A percentile compares a stretch with the other conserved stretches of the same genome.
These are phyloP conservation scores for Zalophus californianus DNA, from an alignment of 2,797 vertebrate genomes.

Conservation along the genomic window DNA sequence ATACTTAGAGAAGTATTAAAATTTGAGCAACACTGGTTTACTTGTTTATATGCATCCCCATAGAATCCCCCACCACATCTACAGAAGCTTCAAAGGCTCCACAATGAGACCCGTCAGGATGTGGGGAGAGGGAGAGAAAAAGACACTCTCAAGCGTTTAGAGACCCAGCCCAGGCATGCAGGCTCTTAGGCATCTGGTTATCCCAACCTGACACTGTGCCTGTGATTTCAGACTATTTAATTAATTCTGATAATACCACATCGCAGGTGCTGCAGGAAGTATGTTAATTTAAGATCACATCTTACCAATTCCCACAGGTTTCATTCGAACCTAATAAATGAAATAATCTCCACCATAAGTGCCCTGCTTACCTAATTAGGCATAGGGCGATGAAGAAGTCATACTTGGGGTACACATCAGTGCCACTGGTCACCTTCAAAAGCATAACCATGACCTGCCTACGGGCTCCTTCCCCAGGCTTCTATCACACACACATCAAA, in stretches of 20 bases:
- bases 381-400: not conserved
- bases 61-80: constrained; percentile 77
- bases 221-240: constrained; percentile 81
- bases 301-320: constrained; percentile 75
- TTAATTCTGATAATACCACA: constrained; percentile 84
- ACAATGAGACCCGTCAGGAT: constrained; percentile 61
- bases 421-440: constrained; percentile 75
- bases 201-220: constrained; percentile 74
- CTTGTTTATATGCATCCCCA: constrained; percentile 83
- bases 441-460: constrained; percentile 40
- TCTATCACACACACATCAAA: constrained; percentile 64
- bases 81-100: constrained; percentile 84
- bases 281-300: constrained; percentile 82
- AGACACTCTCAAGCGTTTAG: constrained; percentile 47
- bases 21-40: constrained; percentile 78
- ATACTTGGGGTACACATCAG: constrained; percentile 29
- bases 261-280: constrained; percentile 75
- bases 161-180: constrained; percentile 57
- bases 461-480: constrained; percentile 6
- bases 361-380: constrained; percentile 82
- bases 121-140: constrained; percentile 43
- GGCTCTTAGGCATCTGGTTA: constrained; percentile 80
- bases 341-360: constrained; percentile 71
- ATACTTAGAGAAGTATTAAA: constrained; percentile 73
- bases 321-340: constrained; percentile 81